Base-by-base conservation (phyloP, 1,140 invertebrate species). In the Gyrodactylus salaris region DNA sequence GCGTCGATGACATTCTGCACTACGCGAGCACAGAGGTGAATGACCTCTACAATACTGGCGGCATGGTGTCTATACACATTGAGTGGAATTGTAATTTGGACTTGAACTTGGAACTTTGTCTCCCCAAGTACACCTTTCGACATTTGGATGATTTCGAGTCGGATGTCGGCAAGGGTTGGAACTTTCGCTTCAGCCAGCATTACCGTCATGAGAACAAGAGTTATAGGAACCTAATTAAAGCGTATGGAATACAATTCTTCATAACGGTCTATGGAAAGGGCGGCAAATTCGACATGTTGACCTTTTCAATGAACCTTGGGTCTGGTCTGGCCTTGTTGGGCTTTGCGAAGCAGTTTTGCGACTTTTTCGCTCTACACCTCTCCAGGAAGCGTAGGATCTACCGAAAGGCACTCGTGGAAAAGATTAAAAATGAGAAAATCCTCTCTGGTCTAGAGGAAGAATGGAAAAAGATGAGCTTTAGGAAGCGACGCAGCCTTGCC, bases 41-140 rank as follows among this genome's bases (percentile, higher is more conserved):
- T 20, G 34, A 23, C 34, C 22, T 74, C 7, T 74, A 25, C n/a
- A 27, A n/a, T 1, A 20, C 27, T 20, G 74, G 72, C n/a, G 74
- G 72, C 1, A 54, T 74, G 22, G 22, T 74, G 0, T 26, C 72
- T 16, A 74, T 74, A 20, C 27, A 74, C 26, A 74, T 74, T 75
- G 25, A 74, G 24, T 74, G 74, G 74, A 74, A 75, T 26, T 74
- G 74, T 25, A 34, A 74, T 27, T 74, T 74, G 72, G 74, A 74
- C 69, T 74, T 27, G n/a, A 72, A 74, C 16, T 27, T 27, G 20
- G 69, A 74, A 24, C 1, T 34, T n/a, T 74, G 74, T 68, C 20
- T 27, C 20, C 74, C 74, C 19, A 26, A 68, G 25, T 74, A 74
- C 54, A 54, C 72, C 2, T 74, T 74, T 68, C 23, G 74, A n/a